These are phyloP conservation scores for Drosophila hydei DNA, from an alignment of 1,140 invertebrate genomes.

Conservation along the genomic window DNA sequence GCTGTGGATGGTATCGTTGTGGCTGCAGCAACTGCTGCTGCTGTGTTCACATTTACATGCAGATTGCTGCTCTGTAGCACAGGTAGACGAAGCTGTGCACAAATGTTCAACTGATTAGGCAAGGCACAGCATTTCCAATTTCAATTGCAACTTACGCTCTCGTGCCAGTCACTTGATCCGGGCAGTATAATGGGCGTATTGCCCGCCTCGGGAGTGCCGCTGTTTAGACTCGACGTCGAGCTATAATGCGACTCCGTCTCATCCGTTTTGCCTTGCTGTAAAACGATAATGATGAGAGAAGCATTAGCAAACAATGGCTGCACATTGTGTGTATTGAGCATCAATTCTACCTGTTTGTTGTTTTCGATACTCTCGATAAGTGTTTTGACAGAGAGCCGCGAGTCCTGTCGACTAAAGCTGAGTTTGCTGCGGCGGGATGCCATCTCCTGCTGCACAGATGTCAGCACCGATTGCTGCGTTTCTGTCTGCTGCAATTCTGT, in stretches of 20 bases:
- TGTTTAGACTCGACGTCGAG: constrained; percentile 84
- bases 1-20: constrained; percentile 28
- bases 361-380: constrained; percentile 96
- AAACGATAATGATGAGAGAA: not conserved
- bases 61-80: constrained; percentile 71
- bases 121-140: too few species aligned
- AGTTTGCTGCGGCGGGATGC: constrained; percentile 86
- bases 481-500: constrained; percentile 84
- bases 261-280: constrained; percentile 71
- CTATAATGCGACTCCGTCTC: constrained; percentile 78
- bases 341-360: constrained; percentile 90
- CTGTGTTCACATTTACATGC: constrained; percentile 54
- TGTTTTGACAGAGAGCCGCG: constrained; percentile 93
- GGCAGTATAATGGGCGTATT: constrained; percentile 70
- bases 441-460: constrained; percentile 86
- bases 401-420: constrained; percentile 88
- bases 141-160: constrained; percentile 80
- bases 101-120: too few species aligned
- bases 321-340: too few species aligned
- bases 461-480: constrained; percentile 85
- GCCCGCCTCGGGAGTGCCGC: constrained; percentile 71
- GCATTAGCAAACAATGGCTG: too few species aligned
- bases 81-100: constrained; percentile 57
- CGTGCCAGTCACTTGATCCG: constrained; percentile 69
- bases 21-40: too few species aligned